phyloP scores from a whole-genome alignment of 2,113 vertebrate species.

The Carettochelys insculpta region DNA sequence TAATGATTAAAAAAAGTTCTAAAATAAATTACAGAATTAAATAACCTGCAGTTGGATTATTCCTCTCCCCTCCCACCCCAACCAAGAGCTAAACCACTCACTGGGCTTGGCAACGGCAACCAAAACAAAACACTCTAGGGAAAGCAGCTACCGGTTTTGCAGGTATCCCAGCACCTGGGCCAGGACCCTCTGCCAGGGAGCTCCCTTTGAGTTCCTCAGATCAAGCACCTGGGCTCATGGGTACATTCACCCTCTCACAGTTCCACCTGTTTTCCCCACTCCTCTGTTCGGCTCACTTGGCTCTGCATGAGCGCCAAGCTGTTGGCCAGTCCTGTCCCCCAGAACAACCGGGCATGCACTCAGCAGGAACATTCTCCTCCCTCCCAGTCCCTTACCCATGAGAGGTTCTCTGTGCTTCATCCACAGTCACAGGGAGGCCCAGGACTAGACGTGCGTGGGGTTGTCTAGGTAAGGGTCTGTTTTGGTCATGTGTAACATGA shows the following conservation, averaged over 20 bases:
- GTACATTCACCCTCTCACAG: not conserved
- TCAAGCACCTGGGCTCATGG: not conserved
- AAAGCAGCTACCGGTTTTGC: not conserved
- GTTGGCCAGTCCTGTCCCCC: not conserved
- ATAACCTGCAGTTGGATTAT: constrained; percentile 72
- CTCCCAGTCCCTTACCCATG: constrained; percentile 34
- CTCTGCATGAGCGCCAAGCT: not conserved
- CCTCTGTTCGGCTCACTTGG: not conserved
- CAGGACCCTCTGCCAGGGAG: not conserved
- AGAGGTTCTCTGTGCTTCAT: not conserved
- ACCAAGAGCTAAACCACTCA: constrained; percentile 40
- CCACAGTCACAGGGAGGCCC: not conserved
- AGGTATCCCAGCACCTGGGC: not conserved
- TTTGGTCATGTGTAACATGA: constrained; percentile 93
- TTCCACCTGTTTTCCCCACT: not conserved
- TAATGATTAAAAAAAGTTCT: constrained; percentile 72
- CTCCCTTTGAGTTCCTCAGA: not conserved
- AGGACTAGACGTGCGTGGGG: constrained; percentile 87
- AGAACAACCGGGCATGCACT: not conserved
- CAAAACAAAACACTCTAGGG: constrained; percentile 37
- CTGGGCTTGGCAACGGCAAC: constrained; percentile 60
- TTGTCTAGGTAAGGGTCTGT: constrained; percentile 91
- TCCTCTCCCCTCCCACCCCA: constrained; percentile 9
- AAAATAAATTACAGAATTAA: constrained; percentile 87
- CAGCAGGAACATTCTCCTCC: not conserved